A percentile compares a stretch with the other conserved stretches of the same genome.
These are phyloP conservation scores for Drosophila tsacasi DNA, from an alignment of 1,140 invertebrate genomes.

Conservation along the genomic window DNA sequence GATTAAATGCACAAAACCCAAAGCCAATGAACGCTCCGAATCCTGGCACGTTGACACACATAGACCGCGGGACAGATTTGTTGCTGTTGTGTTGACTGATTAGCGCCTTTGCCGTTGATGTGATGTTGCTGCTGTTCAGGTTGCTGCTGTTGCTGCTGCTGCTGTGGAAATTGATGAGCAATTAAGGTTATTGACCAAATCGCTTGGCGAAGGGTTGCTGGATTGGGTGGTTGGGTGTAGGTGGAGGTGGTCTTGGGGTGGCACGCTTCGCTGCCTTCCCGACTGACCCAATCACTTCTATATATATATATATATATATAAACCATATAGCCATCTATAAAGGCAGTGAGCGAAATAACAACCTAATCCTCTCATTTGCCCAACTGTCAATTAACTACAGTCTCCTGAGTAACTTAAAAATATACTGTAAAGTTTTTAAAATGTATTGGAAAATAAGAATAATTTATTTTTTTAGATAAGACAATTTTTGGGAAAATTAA, in stretches of 20 bases:
- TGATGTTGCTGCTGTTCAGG: constrained; percentile 25
- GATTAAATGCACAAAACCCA: constrained; percentile 58
- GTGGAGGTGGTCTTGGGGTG: constrained; percentile 13
- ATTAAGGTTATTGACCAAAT: constrained; percentile 79
- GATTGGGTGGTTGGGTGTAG: background rate
- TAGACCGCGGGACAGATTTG: constrained; percentile 25
- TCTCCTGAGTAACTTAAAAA: background rate
- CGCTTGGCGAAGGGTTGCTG: constrained; percentile 20
- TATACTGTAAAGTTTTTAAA: background rate
- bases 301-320: constrained; percentile 8
- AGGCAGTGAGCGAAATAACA: constrained; percentile 24
- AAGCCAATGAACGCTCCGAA: constrained; percentile 43
- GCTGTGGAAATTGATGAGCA: constrained; percentile 72
- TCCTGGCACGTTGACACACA: constrained; percentile 61
- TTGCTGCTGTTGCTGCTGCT: constrained; percentile 9
- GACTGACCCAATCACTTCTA: constrained; percentile 43
- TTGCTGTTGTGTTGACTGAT: constrained; percentile 53
- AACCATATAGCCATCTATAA: constrained; percentile 1
- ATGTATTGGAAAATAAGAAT: background rate
- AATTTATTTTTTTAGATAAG: no score
- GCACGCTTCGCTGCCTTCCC: constrained; percentile 61
- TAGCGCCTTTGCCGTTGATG: constrained; percentile 47
- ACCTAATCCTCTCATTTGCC: background rate
- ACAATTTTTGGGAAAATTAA: no score
- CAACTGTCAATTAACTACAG: background rate